These are phyloP conservation scores for Pollenia labialis DNA, from an alignment of 2,888 invertebrate species.

Conservation along the genomic window DNA sequence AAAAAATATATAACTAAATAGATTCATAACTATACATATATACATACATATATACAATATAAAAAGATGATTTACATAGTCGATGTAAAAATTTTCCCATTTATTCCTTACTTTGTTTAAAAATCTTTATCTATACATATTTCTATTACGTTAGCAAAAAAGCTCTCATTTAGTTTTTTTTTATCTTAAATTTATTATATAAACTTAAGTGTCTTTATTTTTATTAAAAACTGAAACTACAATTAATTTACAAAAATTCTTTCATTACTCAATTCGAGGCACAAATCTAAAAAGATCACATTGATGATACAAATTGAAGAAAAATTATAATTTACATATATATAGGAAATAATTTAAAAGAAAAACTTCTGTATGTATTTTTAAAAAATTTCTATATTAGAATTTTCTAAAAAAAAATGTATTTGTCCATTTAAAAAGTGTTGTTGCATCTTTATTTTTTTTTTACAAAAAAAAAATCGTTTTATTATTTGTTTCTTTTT, in stretches of 20 bases:
- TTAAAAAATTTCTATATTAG: slow-evolving; percentile 58
- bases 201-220: not conserved
- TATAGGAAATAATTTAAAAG: slow-evolving; percentile 45
- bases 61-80: slow-evolving; percentile 9
- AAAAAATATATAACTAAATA: slow-evolving; percentile 2
- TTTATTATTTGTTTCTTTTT: slow-evolving; percentile 36
- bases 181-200: slow-evolving; percentile 16
- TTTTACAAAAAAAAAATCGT: not conserved
- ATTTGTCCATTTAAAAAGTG: slow-evolving; percentile 34
- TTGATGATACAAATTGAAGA: slow-evolving; percentile 14
- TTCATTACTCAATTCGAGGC: slow-evolving; percentile 14
- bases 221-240: not conserved
- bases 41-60: not conserved
- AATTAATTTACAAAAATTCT: slow-evolving; percentile 12
- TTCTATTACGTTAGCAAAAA: not conserved
- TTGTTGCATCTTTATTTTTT: slow-evolving; percentile 32
- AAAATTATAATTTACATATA: not conserved
- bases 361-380: slow-evolving; percentile 30
- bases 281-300: slow-evolving; percentile 17
- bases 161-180: slow-evolving; percentile 13
- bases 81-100: slow-evolving; percentile 18
- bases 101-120: slow-evolving; percentile 11
- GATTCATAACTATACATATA: not conserved
- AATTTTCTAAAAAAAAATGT: slow-evolving; percentile 53
- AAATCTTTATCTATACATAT: not conserved